These are phyloP conservation scores for Magallana gigas DNA, from an alignment of 1,140 invertebrate species.

Conservation along the genomic window DNA sequence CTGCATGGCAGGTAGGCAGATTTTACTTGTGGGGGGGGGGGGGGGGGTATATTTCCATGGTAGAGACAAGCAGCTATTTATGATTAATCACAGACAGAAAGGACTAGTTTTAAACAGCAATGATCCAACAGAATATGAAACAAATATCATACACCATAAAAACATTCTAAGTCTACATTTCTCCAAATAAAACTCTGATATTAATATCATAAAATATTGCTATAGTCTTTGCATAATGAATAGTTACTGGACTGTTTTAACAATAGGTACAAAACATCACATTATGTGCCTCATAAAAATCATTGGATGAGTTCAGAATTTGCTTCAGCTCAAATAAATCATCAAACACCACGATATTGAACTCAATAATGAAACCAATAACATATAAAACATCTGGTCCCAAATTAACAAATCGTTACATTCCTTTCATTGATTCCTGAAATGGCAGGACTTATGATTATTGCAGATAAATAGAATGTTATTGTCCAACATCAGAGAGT, in stretches of 20 bases:
- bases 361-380: neutral
- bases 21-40: too few relatives aligned
- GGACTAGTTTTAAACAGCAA: too few relatives aligned
- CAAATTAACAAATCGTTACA: neutral
- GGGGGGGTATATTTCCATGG: too few relatives aligned
- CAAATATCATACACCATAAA: neutral
- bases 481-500: too few relatives aligned
- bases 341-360: neutral
- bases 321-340: neutral
- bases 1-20: too few relatives aligned
- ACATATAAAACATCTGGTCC: neutral
- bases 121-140: too few relatives aligned
- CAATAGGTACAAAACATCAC: neutral
- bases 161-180: neutral
- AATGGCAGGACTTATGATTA: neutral
- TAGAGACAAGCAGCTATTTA: too few relatives aligned
- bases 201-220: slow-evolving; percentile 27
- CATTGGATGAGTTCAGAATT: neutral
- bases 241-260: neutral
- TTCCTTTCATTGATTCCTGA: neutral
- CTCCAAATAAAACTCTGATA: neutral
- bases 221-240: neutral
- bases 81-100: too few relatives aligned
- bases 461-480: too few relatives aligned
- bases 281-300: too few relatives aligned